Evolutionary conservation across 2,797 vertebrate genomes (phyloP).

Genomic region (Acestrorhynchus altus): DNA sequence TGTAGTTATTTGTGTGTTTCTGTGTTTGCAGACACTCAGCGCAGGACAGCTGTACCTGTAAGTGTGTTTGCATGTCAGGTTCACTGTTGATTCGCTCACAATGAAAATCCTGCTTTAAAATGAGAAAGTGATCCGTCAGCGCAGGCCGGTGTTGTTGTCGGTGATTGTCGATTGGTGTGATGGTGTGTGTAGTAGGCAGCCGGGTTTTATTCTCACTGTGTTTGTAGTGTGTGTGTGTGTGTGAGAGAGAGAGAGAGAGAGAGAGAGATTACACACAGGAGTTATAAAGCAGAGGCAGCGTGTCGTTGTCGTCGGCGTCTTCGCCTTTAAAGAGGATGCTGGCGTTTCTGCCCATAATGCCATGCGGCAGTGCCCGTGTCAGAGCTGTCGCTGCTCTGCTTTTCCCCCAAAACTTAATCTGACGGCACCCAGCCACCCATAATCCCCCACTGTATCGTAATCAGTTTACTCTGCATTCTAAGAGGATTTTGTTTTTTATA

Average conservation of each 20-base stretch:
- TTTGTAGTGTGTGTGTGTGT: conserved; percentile 40
- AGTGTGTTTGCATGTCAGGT: too few relatives aligned
- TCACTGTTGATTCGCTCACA: too few relatives aligned
- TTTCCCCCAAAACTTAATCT: conserved; percentile 87
- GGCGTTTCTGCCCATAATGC: conserved; percentile 80
- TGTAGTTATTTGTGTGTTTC: too few relatives aligned
- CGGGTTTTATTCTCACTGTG: conserved; percentile 56
- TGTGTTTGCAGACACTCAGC: too few relatives aligned
- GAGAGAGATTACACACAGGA: conserved; percentile 76
- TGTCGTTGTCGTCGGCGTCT: conserved; percentile 63
- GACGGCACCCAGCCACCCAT: conserved; percentile 91
- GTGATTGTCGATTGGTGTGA: conserved; percentile 29
- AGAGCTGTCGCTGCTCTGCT: conserved; percentile 88
- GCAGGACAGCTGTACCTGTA: too few relatives aligned
- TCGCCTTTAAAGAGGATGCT: conserved; percentile 77
- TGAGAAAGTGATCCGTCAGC: not conserved
- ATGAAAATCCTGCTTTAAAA: not conserved
- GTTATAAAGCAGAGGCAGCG: conserved; percentile 79
- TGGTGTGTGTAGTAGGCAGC: conserved; percentile 22
- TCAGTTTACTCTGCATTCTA: conserved; percentile 97
- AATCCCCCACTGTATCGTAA: conserved; percentile 96
- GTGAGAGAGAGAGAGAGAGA: not conserved
- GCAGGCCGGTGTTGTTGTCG: conserved; percentile 9
- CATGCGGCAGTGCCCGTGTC: conserved; percentile 86
- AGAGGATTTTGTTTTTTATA: conserved; percentile 86